phyloP scores from a whole-genome alignment of 2,888 invertebrate species.

The Sylvicola cinctus region DNA sequence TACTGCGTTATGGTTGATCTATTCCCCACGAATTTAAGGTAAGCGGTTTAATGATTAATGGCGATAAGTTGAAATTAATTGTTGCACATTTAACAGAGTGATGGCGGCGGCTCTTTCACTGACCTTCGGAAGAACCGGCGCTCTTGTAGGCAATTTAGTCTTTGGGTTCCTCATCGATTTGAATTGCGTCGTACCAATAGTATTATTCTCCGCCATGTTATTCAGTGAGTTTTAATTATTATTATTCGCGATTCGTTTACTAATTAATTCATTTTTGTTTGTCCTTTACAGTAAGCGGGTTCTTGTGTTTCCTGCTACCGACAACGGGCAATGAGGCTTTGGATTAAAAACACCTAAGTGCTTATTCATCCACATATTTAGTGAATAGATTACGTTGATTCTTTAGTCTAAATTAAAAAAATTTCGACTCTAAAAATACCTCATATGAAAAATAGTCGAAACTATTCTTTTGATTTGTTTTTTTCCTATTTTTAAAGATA shows the following conservation, averaged over 20 bases:
- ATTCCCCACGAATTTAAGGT: conserved; percentile 68
- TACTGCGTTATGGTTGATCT: conserved; percentile 65
- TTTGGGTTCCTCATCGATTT: conserved; percentile 64
- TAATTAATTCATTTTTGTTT: conserved; percentile 2
- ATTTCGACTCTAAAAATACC: too few relatives aligned
- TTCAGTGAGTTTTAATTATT: conserved; percentile 35
- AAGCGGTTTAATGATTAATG: conserved; percentile 7
- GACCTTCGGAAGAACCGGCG: conserved; percentile 59
- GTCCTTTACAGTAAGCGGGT: conserved; percentile 40
- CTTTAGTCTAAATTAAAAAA: too few relatives aligned
- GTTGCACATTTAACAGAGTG: conserved; percentile 32
- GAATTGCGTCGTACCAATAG: conserved; percentile 54
- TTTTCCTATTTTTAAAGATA: too few relatives aligned
- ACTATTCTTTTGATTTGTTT: too few relatives aligned
- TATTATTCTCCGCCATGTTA: conserved; percentile 49
- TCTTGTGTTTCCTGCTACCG: conserved; percentile 53
- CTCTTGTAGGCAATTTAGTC: conserved; percentile 50
- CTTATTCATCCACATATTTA: not conserved
- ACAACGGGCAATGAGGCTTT: conserved; percentile 53
- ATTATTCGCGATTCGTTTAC: conserved; percentile 2
- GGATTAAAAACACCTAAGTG: conserved; percentile 26
- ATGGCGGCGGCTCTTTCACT: conserved; percentile 64
- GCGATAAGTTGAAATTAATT: not conserved
- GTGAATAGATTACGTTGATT: too few relatives aligned
- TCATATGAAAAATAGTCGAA: too few relatives aligned